phyloP scores from a whole-genome alignment of 2,888 invertebrate genomes.

The Agriopis marginaria region DNA sequence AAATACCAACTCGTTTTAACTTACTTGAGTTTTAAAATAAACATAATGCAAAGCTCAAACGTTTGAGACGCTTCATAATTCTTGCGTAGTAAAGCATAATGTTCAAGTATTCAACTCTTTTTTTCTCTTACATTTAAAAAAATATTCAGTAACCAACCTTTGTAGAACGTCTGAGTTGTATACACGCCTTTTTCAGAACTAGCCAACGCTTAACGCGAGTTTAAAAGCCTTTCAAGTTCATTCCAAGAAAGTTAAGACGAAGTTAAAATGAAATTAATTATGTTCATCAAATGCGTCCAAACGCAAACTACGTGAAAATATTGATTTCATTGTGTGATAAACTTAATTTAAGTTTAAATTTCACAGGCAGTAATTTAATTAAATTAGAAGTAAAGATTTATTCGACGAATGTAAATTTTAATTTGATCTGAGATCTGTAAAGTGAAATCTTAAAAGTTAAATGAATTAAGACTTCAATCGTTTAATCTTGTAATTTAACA shows the following conservation, averaged over 20 bases:
- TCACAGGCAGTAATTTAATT: neutral
- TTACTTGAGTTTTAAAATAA: too few species aligned
- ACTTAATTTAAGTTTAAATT: conserved; percentile 10
- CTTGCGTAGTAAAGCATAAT: too few species aligned
- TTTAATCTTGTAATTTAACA: neutral
- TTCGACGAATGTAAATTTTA: neutral
- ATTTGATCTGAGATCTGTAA: neutral
- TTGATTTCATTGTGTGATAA: conserved; percentile 14
- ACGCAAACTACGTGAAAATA: conserved; percentile 6
- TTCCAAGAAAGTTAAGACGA: conserved; percentile 13
- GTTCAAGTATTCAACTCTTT: too few species aligned
- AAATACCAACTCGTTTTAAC: too few species aligned
- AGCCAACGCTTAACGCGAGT: conserved; percentile 7
- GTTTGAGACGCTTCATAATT: too few species aligned
- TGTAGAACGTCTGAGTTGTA: neutral
- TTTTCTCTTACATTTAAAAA: too few species aligned
- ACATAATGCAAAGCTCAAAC: too few species aligned
- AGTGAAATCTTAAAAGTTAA: neutral
- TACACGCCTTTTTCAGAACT: conserved; percentile 15
- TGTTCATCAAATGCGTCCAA: conserved; percentile 18
- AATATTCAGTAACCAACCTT: too few species aligned
- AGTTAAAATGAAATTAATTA: conserved; percentile 17
- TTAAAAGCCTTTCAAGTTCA: conserved; percentile 10
- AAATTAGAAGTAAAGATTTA: conserved; percentile 9
- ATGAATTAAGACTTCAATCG: neutral